Conservation (phyloP, 2,888 invertebrate species). For the Hyppa rectilinea region DNA sequence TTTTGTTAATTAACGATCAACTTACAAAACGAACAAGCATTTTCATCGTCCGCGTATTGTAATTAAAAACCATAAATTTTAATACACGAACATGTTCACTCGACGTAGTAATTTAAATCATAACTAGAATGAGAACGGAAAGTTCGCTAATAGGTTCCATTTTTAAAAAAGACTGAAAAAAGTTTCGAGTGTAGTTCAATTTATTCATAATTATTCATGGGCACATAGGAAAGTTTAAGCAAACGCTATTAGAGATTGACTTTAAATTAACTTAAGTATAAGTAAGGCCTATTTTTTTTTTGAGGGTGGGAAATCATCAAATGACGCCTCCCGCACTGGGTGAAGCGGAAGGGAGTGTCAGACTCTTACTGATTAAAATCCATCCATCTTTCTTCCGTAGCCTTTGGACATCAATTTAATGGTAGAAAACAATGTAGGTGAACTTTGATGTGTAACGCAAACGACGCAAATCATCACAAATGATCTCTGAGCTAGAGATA, state of each 20-base stretch:
- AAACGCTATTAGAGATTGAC: neutral
- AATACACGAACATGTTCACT: conserved; percentile 19
- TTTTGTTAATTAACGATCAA: conserved; percentile 4
- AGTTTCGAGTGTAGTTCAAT: conserved; percentile 12
- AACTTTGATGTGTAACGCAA: too few species aligned
- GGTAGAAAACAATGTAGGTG: too few species aligned
- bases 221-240: neutral
- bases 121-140: conserved; percentile 7
- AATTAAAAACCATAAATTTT: conserved; percentile 26
- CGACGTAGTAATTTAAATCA: conserved; percentile 21
- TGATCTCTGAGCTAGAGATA: neutral
- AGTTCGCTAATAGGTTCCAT: conserved; percentile 6
- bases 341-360: too few species aligned
- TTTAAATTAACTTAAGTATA: neutral
- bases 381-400: too few species aligned
- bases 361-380: too few species aligned
- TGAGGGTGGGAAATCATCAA: too few species aligned
- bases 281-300: too few species aligned
- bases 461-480: neutral
- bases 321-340: too few species aligned
- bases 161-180: conserved; percentile 17
- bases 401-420: neutral
- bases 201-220: conserved; percentile 6
- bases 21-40: neutral
- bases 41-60: neutral